A percentile compares a stretch with the other conserved stretches of the same genome.
These are phyloP conservation scores for Automeris io DNA, from an alignment of 2,888 invertebrate species.

Conservation along the genomic window DNA sequence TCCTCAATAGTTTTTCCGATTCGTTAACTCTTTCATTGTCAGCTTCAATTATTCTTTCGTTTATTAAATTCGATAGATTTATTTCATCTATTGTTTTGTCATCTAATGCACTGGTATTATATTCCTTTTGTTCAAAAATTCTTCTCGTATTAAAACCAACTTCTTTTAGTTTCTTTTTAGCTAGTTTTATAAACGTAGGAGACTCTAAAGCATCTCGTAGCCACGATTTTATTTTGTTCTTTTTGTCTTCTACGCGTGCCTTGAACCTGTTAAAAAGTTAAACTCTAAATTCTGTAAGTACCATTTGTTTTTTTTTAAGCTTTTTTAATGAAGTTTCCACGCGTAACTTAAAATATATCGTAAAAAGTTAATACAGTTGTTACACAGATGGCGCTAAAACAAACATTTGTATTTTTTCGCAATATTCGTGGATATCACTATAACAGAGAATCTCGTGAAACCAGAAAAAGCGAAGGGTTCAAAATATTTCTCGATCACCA, in stretches of 20 bases:
- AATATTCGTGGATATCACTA: constrained; percentile 26
- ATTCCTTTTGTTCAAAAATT: constrained; percentile 12
- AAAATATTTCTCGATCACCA: too few relatives aligned
- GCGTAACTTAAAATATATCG: too few relatives aligned
- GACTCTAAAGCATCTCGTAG: constrained; percentile 57
- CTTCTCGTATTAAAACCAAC: constrained; percentile 42
- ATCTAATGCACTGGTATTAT: constrained; percentile 29
- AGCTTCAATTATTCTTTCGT: constrained; percentile 49
- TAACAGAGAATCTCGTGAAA: constrained; percentile 19
- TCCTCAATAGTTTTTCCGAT: constrained; percentile 43
- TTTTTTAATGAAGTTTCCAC: too few relatives aligned
- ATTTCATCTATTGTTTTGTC: constrained; percentile 54
- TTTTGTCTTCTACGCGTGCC: constrained; percentile 58
- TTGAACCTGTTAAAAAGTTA: constrained; percentile 43
- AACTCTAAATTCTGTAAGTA: neutral
- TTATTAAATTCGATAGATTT: constrained; percentile 54
- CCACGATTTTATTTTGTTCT: constrained; percentile 63
- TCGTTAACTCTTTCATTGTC: constrained; percentile 38
- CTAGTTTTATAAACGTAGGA: constrained; percentile 50
- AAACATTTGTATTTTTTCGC: constrained; percentile 15
- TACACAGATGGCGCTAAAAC: constrained; percentile 17
- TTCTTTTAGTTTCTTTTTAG: constrained; percentile 52
- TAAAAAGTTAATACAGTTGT: neutral
- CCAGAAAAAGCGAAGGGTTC: too few relatives aligned
- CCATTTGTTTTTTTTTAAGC: too few relatives aligned